Evolutionary conservation across 2,888 invertebrate species (phyloP), one percentile per base, ranked within the genome.

Genomic region (Andrena camellia): DNA sequence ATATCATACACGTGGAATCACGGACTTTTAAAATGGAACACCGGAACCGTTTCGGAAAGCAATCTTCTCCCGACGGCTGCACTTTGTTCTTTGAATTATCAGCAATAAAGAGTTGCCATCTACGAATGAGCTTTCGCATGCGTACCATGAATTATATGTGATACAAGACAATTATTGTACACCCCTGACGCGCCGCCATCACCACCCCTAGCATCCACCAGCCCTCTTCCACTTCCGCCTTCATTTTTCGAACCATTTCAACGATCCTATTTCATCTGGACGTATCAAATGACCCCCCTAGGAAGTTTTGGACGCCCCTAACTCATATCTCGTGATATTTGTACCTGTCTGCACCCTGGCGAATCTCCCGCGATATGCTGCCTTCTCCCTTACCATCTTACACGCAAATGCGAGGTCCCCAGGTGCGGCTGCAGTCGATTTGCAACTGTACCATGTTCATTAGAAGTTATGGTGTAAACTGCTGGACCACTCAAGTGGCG

Each of bases 241-340:
- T 42, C 42, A 17, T 86, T 84, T 86, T 84, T 85, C 82, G 8
- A 54, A 72, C 78, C 73, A 82, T 84, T 87, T 77, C 77, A 75
- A 59, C 70, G 80, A 60, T 67, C 78, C 87, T 84, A 89, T 88
- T 89, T 91, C 90, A 90, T 91, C 86, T 83, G 68, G 88, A 86
- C 87, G 89, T 91, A 90, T 91, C 90, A 91, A 91, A 92, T 90
- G 91, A 92, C 86, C 88, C 91, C 10, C 88, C 90, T 59, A 88
- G 91, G 88, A 89, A 88, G 89, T 87, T 88, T 85, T 79, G 86
- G 3, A 50, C 87, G 88, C 86, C 88, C 84, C 86, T 90, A 87
- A 85, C 88, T 91, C 89, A 89, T 90, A 87, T 89, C 88, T 77
- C 60, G 79, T 60, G 86, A 88, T 91, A 91, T 91, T 91, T 92